phyloP scores from a whole-genome alignment of 2,888 invertebrate genomes.

The Selenia dentaria region DNA sequence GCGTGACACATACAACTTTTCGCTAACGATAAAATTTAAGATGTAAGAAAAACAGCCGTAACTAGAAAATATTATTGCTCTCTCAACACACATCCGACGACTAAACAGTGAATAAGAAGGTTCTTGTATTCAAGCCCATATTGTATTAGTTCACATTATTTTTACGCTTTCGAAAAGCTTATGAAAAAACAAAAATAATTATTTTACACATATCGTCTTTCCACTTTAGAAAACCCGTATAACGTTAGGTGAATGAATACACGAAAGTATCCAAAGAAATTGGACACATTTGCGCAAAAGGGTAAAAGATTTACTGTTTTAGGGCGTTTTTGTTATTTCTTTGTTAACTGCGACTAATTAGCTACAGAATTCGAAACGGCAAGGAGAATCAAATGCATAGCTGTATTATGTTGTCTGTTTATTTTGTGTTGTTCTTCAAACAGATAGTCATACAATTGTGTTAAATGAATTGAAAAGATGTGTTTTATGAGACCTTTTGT shows the following conservation, averaged over 20 bases:
- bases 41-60: too few relatives aligned
- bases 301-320: conserved; percentile 33
- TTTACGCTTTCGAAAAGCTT: too few relatives aligned
- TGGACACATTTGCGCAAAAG: conserved; percentile 37
- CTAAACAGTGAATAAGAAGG: too few relatives aligned
- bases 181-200: too few relatives aligned
- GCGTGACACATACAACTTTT: too few relatives aligned
- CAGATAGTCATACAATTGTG: background rate
- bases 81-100: too few relatives aligned
- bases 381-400: conserved; percentile 24
- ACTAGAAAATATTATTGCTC: too few relatives aligned
- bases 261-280: conserved; percentile 40
- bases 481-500: background rate
- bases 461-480: background rate
- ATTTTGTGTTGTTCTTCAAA: background rate
- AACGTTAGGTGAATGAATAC: conserved; percentile 14
- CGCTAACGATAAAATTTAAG: too few relatives aligned
- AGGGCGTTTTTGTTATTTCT: conserved; percentile 28
- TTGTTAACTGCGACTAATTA: conserved; percentile 46
- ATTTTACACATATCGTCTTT: too few relatives aligned
- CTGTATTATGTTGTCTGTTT: background rate
- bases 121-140: too few relatives aligned
- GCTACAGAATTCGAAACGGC: conserved; percentile 38
- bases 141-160: too few relatives aligned
- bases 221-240: too few relatives aligned